These are phyloP conservation scores for Chlorodrepanis virens DNA, from an alignment of 2,113 vertebrate species.

Conservation along the genomic window DNA sequence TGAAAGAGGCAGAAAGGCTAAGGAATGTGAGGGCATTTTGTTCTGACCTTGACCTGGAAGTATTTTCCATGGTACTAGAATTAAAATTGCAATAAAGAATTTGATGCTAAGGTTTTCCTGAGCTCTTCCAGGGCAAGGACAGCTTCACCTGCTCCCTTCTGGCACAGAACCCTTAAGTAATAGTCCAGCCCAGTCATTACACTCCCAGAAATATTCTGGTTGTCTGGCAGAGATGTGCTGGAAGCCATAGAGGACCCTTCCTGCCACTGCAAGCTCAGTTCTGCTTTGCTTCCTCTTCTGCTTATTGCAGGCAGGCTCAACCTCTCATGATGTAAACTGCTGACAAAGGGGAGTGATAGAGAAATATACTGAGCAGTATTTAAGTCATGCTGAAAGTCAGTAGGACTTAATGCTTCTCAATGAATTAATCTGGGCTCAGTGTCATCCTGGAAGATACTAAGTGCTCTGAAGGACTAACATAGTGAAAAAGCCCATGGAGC, in stretches of 20 bases:
- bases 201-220: neutral
- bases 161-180: neutral
- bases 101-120: neutral
- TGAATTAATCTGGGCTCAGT: neutral
- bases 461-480: neutral
- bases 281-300: neutral
- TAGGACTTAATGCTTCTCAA: neutral
- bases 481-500: neutral
- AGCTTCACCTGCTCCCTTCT: neutral
- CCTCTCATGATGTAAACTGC: neutral
- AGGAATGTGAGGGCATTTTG: neutral
- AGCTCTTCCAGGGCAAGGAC: neutral
- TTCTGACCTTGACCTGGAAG: neutral
- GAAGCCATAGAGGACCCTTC: neutral
- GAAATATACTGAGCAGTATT: neutral
- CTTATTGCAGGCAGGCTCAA: neutral
- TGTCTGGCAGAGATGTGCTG: neutral
- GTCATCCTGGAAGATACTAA: neutral
- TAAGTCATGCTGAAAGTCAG: neutral
- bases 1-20: neutral
- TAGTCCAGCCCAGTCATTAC: neutral
- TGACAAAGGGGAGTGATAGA: neutral
- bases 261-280: neutral
- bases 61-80: neutral
- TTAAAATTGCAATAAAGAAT: neutral